Percentiles rank a stretch among this genome's conserved stretches.
Conservation (phyloP, 2,113 vertebrate species). For the Psittacula cyanocephala region DNA sequence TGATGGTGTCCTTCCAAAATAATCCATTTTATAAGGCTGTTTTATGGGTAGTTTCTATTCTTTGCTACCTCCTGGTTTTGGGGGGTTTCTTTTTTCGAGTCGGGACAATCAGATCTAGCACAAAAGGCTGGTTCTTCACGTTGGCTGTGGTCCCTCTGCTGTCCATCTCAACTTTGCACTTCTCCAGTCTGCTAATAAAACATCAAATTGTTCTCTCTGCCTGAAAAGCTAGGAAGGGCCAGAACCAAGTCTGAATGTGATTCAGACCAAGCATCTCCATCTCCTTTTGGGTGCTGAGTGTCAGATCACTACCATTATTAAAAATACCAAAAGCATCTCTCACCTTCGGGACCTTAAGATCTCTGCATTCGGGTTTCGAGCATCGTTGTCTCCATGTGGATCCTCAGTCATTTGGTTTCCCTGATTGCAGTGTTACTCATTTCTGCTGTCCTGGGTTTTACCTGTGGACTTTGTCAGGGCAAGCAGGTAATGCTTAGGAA, state of each 20-base stretch:
- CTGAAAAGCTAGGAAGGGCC: background rate
- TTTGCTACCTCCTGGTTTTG: background rate
- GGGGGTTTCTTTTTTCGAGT: too few relatives aligned
- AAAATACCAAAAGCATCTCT: background rate
- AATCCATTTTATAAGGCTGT: background rate
- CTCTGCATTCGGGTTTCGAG: background rate
- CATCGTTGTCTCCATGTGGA: background rate
- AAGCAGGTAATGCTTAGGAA: background rate
- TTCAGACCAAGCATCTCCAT: background rate
- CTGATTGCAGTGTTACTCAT: fast-evolving
- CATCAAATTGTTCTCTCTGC: background rate
- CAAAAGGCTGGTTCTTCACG: background rate
- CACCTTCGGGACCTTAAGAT: background rate
- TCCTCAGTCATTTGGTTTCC: background rate
- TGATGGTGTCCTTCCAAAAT: background rate
- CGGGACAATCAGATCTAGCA: background rate
- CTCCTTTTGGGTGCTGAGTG: background rate
- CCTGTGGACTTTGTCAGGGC: background rate
- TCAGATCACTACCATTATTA: background rate
- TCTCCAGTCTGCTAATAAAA: background rate
- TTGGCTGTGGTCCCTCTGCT: background rate
- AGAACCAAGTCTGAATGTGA: background rate
- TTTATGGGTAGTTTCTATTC: background rate
- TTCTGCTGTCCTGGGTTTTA: background rate
- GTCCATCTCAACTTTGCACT: background rate